phyloP scores from a whole-genome alignment of 2,113 vertebrate species.

The Macquaria australasica region DNA sequence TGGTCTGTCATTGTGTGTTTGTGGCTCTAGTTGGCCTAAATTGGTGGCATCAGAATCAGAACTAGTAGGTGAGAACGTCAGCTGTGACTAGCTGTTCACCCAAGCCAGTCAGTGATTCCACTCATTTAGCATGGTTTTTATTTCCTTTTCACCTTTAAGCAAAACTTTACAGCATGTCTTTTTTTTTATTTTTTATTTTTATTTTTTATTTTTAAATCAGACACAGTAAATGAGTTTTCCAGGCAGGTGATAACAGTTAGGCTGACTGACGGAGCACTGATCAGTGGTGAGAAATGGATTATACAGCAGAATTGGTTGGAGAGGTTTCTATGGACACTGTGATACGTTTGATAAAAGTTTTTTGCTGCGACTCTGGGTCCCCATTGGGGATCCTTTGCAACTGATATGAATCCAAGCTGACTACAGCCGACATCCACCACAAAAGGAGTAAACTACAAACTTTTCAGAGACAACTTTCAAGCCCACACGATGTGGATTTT shows the following conservation, averaged over 20 bases:
- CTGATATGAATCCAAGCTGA: neutral
- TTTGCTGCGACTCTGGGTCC: neutral
- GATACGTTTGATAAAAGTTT: neutral
- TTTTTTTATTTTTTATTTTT: too few relatives aligned
- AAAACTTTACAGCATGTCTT: neutral
- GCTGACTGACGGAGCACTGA: neutral
- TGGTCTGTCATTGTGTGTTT: neutral
- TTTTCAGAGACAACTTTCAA: too few relatives aligned
- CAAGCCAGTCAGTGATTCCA: neutral
- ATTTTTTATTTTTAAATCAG: neutral
- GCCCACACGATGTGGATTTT: neutral
- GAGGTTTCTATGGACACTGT: neutral
- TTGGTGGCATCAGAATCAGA: neutral
- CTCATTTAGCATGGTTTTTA: neutral
- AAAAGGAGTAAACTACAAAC: neutral
- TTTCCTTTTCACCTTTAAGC: neutral
- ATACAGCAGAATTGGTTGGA: neutral
- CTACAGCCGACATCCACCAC: neutral
- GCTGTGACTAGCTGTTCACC: neutral
- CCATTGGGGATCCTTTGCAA: neutral
- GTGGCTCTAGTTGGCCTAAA: neutral
- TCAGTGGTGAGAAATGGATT: neutral
- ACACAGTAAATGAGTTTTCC: neutral
- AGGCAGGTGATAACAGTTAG: neutral
- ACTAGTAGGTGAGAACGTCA: neutral